Conservation (phyloP, 2,113 vertebrate genomes). For the Alectura lathami region DNA sequence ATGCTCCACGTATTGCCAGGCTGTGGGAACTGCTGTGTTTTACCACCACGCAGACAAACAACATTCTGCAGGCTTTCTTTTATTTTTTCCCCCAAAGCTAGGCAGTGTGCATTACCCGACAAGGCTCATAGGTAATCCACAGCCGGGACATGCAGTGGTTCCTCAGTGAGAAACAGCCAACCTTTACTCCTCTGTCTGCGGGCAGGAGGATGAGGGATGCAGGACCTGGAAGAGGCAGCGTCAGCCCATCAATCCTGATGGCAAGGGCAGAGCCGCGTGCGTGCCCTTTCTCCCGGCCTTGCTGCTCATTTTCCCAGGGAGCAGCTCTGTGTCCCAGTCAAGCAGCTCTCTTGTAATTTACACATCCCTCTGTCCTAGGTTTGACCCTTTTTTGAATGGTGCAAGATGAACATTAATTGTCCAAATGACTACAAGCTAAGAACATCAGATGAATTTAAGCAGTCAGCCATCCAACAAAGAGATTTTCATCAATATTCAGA, state of each 20-base stretch:
- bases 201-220: not conserved
- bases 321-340: not conserved
- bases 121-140: not conserved
- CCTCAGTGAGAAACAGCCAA: not conserved
- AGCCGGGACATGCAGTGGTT: not conserved
- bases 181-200: not conserved
- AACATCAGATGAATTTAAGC: constrained; percentile 53
- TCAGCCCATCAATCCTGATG: not conserved
- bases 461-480: constrained; percentile 30
- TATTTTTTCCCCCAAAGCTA: not conserved
- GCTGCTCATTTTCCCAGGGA: not conserved
- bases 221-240: not conserved
- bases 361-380: not conserved
- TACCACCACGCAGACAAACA: not conserved
- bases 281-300: rapidly evolving
- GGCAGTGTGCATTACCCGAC: not conserved
- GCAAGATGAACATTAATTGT: constrained; percentile 35
- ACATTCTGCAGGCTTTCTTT: not conserved
- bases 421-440: constrained; percentile 27
- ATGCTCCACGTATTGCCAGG: not conserved
- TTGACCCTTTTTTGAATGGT: not conserved
- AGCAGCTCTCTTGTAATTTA: not conserved
- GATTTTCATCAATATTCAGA: constrained; percentile 58
- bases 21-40: not conserved
- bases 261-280: not conserved